These are phyloP conservation scores for Oryctes rhinoceros DNA, from an alignment of 1,140 invertebrate species.

Conservation along the genomic window DNA sequence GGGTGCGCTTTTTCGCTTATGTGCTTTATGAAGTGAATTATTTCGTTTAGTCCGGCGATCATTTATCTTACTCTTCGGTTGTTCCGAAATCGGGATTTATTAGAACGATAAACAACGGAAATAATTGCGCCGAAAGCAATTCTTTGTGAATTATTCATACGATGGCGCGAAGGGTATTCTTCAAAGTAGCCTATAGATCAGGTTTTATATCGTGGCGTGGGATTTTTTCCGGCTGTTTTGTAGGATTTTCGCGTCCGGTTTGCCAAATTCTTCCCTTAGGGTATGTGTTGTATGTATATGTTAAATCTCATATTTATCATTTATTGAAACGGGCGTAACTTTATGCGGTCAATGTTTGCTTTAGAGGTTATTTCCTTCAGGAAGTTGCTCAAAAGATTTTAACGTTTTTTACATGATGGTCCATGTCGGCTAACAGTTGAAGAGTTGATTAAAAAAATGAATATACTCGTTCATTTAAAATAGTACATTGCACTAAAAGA, in stretches of 20 bases:
- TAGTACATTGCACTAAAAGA: no score
- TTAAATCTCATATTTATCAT: no score
- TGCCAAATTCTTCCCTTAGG: background rate
- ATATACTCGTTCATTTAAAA: no score
- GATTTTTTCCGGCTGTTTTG: background rate
- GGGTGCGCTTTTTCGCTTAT: background rate
- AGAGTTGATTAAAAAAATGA: no score
- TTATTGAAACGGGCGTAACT: no score
- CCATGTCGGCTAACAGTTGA: no score
- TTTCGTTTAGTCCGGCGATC: background rate
- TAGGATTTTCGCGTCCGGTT: conserved; percentile 13
- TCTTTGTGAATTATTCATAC: conserved; percentile 5
- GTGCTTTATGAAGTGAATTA: conserved; percentile 9
- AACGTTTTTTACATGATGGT: no score
- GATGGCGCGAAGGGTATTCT: conserved; percentile 8
- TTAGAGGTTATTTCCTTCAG: no score
- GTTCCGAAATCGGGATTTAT: conserved; percentile 3
- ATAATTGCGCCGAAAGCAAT: conserved; percentile 11
- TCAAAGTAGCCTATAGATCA: conserved; percentile 3
- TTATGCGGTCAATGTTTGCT: no score
- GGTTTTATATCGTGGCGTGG: background rate
- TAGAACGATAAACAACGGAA: conserved; percentile 18
- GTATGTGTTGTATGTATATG: background rate
- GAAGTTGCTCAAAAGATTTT: no score
- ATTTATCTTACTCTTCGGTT: background rate